A percentile compares a stretch with the other conserved stretches of the same genome.
These are phyloP conservation scores for Tenodera sinensis DNA, from an alignment of 2,888 invertebrate species.

Conservation along the genomic window DNA sequence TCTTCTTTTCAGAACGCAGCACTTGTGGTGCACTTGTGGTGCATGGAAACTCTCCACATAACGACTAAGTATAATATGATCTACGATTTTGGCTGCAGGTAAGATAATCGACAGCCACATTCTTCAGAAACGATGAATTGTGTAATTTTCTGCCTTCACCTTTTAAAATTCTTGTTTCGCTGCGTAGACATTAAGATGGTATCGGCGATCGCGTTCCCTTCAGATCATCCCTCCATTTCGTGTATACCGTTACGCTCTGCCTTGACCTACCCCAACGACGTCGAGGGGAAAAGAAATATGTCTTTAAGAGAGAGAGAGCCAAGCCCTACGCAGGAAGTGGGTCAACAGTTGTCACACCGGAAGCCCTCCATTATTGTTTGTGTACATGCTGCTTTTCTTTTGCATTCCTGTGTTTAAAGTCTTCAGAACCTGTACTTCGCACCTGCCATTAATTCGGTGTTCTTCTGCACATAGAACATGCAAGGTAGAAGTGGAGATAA, in stretches of 20 bases:
- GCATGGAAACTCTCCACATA: too few species aligned
- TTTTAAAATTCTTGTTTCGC: background rate
- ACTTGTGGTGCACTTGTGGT: too few species aligned
- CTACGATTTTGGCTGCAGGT: background rate
- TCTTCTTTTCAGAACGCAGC: too few species aligned
- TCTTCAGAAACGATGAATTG: background rate
- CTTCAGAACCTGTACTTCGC: too few species aligned
- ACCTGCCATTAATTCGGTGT: too few species aligned
- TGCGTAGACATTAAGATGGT: background rate
- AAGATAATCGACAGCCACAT: background rate
- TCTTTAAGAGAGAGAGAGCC: background rate
- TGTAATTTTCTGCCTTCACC: background rate
- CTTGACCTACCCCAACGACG: background rate
- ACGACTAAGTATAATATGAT: too few species aligned
- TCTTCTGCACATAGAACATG: too few species aligned
- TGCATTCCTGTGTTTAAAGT: background rate
- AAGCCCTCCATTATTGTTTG: background rate
- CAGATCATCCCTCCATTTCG: background rate
- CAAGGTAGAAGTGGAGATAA: too few species aligned
- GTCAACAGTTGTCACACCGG: background rate
- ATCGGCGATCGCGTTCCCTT: background rate
- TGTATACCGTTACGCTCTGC: background rate
- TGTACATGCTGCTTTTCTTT: background rate
- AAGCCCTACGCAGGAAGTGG: background rate
- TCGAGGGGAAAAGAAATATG: background rate